These are phyloP conservation scores for Tetraodon nigroviridis DNA, from an alignment of 2,113 vertebrate species.

Conservation along the genomic window DNA sequence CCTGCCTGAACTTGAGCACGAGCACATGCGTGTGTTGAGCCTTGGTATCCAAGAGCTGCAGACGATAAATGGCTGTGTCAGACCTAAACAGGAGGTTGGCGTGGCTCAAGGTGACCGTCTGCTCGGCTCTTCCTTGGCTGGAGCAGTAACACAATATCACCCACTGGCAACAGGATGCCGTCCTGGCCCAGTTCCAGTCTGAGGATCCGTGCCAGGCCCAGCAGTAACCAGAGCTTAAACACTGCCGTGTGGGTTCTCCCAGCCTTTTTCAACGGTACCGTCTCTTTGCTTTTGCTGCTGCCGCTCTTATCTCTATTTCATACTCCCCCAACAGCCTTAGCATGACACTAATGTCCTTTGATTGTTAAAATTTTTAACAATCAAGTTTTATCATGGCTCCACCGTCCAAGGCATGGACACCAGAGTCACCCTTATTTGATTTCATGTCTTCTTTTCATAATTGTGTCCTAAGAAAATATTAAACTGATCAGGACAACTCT, in stretches of 20 bases:
- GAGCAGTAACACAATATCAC: constrained; percentile 58
- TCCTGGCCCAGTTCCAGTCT: constrained; percentile 64
- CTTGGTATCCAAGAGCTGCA: constrained; percentile 34
- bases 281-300: constrained; percentile 22
- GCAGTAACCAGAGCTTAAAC: constrained; percentile 53
- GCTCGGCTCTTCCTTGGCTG: constrained; percentile 59
- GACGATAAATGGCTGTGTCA: constrained; percentile 66
- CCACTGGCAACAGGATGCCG: constrained; percentile 71
- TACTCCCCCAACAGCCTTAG: neutral
- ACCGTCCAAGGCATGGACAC: no score
- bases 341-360: constrained; percentile 19
- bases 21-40: constrained; percentile 35
- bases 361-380: constrained; percentile 27
- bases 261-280: constrained; percentile 14
- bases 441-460: no score
- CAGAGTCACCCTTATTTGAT: no score
- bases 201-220: constrained; percentile 57
- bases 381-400: no score
- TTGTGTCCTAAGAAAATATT: no score
- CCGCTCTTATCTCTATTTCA: neutral
- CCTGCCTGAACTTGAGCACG: constrained; percentile 17
- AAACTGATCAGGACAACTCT: no score
- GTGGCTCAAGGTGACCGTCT: constrained; percentile 78
- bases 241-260: constrained; percentile 28
- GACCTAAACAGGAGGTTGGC: constrained; percentile 62